Percentiles rank a stretch among this genome's conserved stretches.
These are phyloP conservation scores for Acromyrmex echinatior DNA, from an alignment of 1,140 invertebrate species.

Conservation along the genomic window DNA sequence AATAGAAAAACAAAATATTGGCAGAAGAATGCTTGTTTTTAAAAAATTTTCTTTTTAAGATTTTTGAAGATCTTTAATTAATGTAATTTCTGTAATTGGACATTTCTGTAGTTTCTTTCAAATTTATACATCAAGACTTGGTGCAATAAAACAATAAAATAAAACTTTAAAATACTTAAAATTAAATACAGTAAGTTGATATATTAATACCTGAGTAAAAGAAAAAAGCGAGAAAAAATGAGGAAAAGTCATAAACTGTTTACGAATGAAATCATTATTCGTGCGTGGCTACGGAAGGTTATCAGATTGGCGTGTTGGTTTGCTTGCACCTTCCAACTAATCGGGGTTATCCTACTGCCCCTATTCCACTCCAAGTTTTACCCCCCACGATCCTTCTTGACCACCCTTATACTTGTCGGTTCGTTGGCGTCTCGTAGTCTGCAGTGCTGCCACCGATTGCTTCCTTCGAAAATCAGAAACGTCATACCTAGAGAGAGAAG, in stretches of 20 bases:
- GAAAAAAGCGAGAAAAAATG: neutral
- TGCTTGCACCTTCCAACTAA: constrained; percentile 30
- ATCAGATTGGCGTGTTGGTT: constrained; percentile 38
- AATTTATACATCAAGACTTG: neutral
- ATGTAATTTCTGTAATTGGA: too few relatives aligned
- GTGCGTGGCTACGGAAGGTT: constrained; percentile 20
- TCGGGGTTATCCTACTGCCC: constrained; percentile 54
- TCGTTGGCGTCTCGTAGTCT: constrained; percentile 19
- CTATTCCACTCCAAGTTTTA: constrained; percentile 29
- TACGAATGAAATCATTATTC: constrained; percentile 15
- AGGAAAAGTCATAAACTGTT: constrained; percentile 30
- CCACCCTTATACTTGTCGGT: neutral
- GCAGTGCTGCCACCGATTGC: constrained; percentile 62
- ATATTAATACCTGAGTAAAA: neutral
- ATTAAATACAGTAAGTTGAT: neutral
- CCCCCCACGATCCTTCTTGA: neutral
- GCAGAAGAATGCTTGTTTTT: neutral
- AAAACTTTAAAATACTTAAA: neutral
- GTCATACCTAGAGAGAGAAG: neutral
- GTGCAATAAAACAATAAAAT: neutral
- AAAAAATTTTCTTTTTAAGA: neutral
- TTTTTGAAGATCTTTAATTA: neutral
- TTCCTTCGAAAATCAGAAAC: constrained; percentile 58
- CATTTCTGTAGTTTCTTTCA: neutral
- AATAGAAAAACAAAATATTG: neutral